Evolutionary conservation across 2,113 vertebrate genomes (phyloP).

Genomic region (cattle (Bos taurus)): DNA sequence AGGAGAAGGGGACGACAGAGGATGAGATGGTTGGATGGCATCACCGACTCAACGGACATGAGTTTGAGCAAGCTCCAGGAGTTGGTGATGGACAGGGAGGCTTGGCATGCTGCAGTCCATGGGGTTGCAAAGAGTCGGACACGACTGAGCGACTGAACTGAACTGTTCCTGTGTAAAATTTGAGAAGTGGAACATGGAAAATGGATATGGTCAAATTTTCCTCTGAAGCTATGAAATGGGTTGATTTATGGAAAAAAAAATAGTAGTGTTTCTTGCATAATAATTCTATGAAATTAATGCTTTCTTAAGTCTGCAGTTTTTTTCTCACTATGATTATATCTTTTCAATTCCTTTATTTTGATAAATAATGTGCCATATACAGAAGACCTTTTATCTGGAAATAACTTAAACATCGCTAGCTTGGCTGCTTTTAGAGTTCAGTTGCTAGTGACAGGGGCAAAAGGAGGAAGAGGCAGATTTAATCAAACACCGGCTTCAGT

Average conservation of each 20-base stretch:
- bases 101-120: not conserved
- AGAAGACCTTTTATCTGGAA: not conserved
- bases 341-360: constrained; percentile 5
- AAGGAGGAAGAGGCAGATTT: not conserved
- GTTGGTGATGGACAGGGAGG: not conserved
- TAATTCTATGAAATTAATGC: not conserved
- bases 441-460: not conserved
- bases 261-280: not conserved
- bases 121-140: rapidly evolving
- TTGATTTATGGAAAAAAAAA: not conserved
- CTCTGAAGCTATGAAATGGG: not conserved
- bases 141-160: rapidly evolving
- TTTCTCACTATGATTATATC: not conserved
- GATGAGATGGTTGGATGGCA: not conserved
- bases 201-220: not conserved
- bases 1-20: not conserved
- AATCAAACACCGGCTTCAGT: not conserved
- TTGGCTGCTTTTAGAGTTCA: constrained; percentile 11
- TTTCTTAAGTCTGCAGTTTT: not conserved
- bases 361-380: not conserved
- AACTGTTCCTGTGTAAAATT: not conserved
- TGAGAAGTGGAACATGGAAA: not conserved
- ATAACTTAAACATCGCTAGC: not conserved
- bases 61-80: not conserved
- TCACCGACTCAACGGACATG: not conserved